These are phyloP conservation scores for Achroia grisella DNA, from an alignment of 1,140 invertebrate species.

Conservation along the genomic window DNA sequence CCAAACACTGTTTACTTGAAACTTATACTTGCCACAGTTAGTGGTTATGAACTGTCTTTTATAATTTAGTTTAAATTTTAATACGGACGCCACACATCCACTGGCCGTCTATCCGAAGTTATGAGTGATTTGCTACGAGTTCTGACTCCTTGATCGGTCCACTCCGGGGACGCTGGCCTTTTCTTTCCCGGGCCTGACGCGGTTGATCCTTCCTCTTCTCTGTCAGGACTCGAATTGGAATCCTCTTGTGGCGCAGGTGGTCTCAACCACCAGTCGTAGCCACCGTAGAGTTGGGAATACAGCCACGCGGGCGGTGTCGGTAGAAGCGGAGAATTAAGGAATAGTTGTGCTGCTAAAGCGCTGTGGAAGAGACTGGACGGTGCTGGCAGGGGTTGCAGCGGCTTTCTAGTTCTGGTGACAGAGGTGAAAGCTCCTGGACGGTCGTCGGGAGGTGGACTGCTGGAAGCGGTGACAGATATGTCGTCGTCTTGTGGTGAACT, in stretches of 20 bases:
- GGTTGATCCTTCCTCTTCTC: slow-evolving; percentile 56
- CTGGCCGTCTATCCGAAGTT: slow-evolving; percentile 57
- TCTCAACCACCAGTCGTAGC: slow-evolving; percentile 78
- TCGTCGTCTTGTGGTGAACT: slow-evolving; percentile 76
- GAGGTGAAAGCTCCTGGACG: slow-evolving; percentile 72
- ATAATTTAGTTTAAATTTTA: slow-evolving; percentile 41
- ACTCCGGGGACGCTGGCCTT: slow-evolving; percentile 58
- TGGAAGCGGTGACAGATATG: slow-evolving; percentile 80
- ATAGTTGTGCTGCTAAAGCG: slow-evolving; percentile 79
- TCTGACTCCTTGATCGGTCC: slow-evolving; percentile 53
- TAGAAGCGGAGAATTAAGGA: slow-evolving; percentile 80
- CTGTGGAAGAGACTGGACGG: slow-evolving; percentile 77
- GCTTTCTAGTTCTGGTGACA: slow-evolving; percentile 62
- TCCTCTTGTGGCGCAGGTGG: slow-evolving; percentile 67
- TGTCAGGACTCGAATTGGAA: slow-evolving; percentile 55
- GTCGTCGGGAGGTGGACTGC: slow-evolving; percentile 65
- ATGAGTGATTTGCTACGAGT: slow-evolving; percentile 64
- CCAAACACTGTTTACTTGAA: too few relatives aligned
- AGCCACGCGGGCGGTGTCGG: slow-evolving; percentile 84
- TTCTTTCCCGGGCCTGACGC: slow-evolving; percentile 64
- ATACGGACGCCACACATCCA: slow-evolving; percentile 77
- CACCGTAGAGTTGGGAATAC: slow-evolving; percentile 80
- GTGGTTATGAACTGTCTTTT: too few relatives aligned
- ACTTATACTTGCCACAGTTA: too few relatives aligned
- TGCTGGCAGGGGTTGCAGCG: slow-evolving; percentile 58